Evolutionary conservation across 1,140 invertebrate genomes (phyloP).

Genomic region (Penaeus chinensis): DNA sequence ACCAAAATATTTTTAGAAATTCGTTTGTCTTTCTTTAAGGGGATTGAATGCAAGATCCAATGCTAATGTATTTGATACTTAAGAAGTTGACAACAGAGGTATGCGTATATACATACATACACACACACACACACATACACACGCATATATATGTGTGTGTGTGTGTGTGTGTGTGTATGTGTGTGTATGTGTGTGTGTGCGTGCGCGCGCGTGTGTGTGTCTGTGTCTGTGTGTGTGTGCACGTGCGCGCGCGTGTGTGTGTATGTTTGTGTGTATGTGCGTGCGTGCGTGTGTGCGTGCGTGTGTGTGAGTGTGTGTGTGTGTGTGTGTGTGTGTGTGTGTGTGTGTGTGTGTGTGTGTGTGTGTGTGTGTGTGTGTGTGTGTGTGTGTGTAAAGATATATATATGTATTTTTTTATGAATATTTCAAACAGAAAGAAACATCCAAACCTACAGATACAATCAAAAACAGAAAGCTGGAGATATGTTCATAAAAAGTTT

Average conservation of each 20-base stretch:
- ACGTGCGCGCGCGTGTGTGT: not conserved
- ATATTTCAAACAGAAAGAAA: no score
- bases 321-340: slow-evolving; percentile 7
- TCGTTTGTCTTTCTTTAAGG: no score
- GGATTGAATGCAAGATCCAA: no score
- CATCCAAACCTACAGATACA: no score
- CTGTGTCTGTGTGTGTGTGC: slow-evolving; percentile 13
- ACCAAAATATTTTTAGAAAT: no score
- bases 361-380: not conserved
- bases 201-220: not conserved
- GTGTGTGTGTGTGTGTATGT: not conserved
- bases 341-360: not conserved
- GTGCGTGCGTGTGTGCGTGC: slow-evolving; percentile 32
- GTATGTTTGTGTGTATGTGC: not conserved
- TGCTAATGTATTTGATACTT: no score
- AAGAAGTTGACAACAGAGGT: not conserved
- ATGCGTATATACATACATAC: not conserved
- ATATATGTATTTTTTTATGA: not conserved
- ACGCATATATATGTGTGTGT: not conserved
- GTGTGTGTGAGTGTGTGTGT: slow-evolving; percentile 32
- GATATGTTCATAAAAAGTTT: no score
- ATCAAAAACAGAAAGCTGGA: no score
- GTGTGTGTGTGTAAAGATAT: not conserved
- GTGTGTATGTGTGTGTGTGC: slow-evolving; percentile 6
- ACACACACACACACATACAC: not conserved